Base-by-base conservation (phyloP, 2,888 invertebrate genomes). In the Syrphus vitripennis region DNA sequence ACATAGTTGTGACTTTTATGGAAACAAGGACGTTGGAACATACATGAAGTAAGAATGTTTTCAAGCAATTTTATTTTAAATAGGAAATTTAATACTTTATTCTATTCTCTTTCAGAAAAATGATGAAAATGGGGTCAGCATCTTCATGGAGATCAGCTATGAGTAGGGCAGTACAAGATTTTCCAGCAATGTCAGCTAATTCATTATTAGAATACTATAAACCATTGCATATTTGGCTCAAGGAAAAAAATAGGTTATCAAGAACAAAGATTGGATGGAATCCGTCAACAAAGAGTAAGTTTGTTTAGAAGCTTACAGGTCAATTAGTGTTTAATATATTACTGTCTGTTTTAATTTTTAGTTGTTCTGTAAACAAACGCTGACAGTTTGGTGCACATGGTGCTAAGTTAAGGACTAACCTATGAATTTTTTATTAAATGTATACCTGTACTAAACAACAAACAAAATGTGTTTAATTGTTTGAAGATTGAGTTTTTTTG, bases 1-100 rank as follows among this genome's bases (percentile, higher is more conserved):
- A 6, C 96, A 97, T 78, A 94, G 95, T 89, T 98, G 98, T 90
- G 97, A 98, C 90, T 97, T 98, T 89, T 97, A 96, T 91, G 94
- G 95, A 89, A 97, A 95, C 88, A 94, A 94, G 3, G 94, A 94
- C 45, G 97, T 97, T 53, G 98, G 98, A 79, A 95, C 95, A 87
- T 93, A 94, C 6, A 90, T 96, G 2, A 93, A 94, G 91, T 91
- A 69, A 69, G 88, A 50, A 50, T 34, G 16, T 19, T 7, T 14
- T 21, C 12, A n/a, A 21, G 12, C 5, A 7, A 26, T 2, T n/a
- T 48, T 90, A 89, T 92, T 92, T 63, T 4, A 10, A 4, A 5
- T 5, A 45, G 1, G 9, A 19, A 48, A 31, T n/a, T 40, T 50
- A 24, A 14, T 0, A 24, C 1, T 12, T 4, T 14, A 7, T 29